These are phyloP conservation scores for Leptobrachium leishanense DNA, from an alignment of 2,113 vertebrate genomes.

Conservation along the genomic window DNA sequence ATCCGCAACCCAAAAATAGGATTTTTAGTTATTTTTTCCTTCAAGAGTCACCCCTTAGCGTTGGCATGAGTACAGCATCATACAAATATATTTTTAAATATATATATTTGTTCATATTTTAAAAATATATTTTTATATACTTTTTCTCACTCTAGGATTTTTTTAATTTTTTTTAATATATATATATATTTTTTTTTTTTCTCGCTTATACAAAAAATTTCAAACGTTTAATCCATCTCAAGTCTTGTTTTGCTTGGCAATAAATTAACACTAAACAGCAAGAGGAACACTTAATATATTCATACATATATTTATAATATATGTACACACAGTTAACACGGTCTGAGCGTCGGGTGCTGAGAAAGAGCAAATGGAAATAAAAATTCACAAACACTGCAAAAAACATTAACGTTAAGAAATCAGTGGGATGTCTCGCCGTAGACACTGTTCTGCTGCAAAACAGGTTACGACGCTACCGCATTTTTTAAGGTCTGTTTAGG, in stretches of 20 bases:
- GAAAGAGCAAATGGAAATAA: constrained; percentile 37
- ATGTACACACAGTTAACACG: constrained; percentile 76
- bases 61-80: neutral
- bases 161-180: constrained; percentile 4
- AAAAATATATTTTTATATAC: constrained; percentile 31
- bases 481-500: constrained; percentile 19
- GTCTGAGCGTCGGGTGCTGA: constrained; percentile 55
- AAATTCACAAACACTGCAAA: neutral
- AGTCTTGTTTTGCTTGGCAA: constrained; percentile 44
- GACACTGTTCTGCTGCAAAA: neutral
- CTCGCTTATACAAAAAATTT: constrained; percentile 11
- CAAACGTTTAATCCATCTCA: constrained; percentile 29
- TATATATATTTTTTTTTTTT: neutral
- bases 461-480: neutral
- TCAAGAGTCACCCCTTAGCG: neutral
- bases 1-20: too few relatives aligned
- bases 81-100: constrained; percentile 39
- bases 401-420: neutral
- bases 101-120: constrained; percentile 9
- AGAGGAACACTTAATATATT: constrained; percentile 54
- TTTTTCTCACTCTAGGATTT: too few relatives aligned
- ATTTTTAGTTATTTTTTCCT: too few relatives aligned
- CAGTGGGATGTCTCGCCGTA: neutral
- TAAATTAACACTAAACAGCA: constrained; percentile 51
- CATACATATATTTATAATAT: constrained; percentile 73